A percentile compares a stretch with the other conserved stretches of the same genome.
These are phyloP conservation scores for Allygus modestus DNA, from an alignment of 2,888 invertebrate genomes.

Conservation along the genomic window DNA sequence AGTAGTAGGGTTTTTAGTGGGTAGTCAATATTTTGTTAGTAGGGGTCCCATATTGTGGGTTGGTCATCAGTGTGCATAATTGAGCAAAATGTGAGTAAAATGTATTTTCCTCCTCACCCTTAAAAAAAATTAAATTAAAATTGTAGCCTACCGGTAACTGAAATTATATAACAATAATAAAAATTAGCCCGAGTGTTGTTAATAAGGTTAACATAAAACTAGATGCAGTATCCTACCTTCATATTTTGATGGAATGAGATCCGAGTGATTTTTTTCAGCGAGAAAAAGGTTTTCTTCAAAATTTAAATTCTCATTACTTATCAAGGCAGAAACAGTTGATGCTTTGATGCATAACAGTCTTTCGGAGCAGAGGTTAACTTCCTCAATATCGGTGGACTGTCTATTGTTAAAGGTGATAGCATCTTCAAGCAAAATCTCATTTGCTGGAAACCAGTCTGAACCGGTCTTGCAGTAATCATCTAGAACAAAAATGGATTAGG, in stretches of 20 bases:
- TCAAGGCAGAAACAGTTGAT: background rate
- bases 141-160: too few relatives aligned
- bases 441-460: constrained; percentile 36
- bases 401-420: background rate
- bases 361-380: background rate
- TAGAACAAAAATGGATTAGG: background rate
- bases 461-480: background rate
- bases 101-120: too few relatives aligned
- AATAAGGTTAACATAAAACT: too few relatives aligned
- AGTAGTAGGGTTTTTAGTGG: too few relatives aligned
- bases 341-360: background rate
- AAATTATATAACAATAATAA: too few relatives aligned
- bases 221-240: constrained; percentile 85
- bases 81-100: too few relatives aligned
- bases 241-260: constrained; percentile 86
- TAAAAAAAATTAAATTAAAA: too few relatives aligned
- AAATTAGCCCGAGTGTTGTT: too few relatives aligned
- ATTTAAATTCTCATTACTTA: background rate
- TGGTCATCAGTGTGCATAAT: too few relatives aligned
- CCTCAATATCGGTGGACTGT: background rate
- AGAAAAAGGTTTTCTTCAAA: background rate
- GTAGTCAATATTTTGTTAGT: too few relatives aligned
- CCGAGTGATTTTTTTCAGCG: constrained; percentile 78
- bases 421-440: constrained; percentile 2
- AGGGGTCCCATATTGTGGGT: too few relatives aligned